Conservation (phyloP, 2,888 invertebrate species). For the Helicoverpa assulta region DNA sequence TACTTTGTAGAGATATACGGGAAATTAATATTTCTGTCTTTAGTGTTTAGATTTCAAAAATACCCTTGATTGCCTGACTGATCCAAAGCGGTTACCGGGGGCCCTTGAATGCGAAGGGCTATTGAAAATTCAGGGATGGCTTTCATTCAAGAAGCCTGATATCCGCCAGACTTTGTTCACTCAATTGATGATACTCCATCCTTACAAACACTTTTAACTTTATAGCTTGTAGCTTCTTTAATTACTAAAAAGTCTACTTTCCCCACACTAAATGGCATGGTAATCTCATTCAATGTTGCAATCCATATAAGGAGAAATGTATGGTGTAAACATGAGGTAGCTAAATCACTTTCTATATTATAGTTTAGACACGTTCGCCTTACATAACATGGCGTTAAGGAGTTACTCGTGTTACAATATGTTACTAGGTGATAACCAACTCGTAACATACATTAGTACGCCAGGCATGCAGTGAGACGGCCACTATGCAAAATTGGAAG, state of each 20-base stretch:
- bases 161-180: no score
- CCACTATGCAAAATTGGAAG: not conserved
- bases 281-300: constrained; percentile 31
- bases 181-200: not conserved
- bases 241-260: constrained; percentile 17
- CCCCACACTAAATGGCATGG: constrained; percentile 14
- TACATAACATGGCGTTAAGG: constrained; percentile 32
- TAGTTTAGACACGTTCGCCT: constrained; percentile 48
- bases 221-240: not conserved
- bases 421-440: constrained; percentile 50
- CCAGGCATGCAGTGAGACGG: constrained; percentile 9
- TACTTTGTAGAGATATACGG: not conserved
- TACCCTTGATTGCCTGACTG: no score
- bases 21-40: not conserved
- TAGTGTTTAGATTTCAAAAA: no score
- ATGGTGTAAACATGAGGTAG: constrained; percentile 31
- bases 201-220: not conserved
- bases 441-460: constrained; percentile 12
- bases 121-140: no score
- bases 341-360: constrained; percentile 48
- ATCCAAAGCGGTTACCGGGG: no score
- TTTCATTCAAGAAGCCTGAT: no score
- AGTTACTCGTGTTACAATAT: constrained; percentile 49
- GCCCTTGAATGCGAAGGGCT: no score
- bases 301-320: constrained; percentile 39